Evolutionary conservation across 2,797 vertebrate species (phyloP), one percentile per base, ranked within the genome.

Genomic region (Melanotaenia nigrans): DNA sequence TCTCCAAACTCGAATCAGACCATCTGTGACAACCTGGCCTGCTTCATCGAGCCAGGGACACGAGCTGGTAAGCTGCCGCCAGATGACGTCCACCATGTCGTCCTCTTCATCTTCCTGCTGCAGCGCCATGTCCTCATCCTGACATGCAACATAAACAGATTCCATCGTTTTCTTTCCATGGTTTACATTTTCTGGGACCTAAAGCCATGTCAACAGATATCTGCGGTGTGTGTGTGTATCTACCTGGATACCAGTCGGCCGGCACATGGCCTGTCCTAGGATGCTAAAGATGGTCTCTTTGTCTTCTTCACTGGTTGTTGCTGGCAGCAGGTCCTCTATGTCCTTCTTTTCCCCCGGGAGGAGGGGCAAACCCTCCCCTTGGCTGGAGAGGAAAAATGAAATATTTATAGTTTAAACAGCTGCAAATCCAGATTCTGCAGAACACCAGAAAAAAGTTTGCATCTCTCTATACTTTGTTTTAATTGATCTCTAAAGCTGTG

Each of bases 111-210:
- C 96, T 60, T 99, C 97, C 80, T 95, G 96, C 87, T 99, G 98
- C 25, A 99, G 94, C 12, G 96, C 97, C 93, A 99, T 96, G 79
- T 99, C 98, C 89, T 99, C 98, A 86, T 99, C 98, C 98, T 99
- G 75, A 33, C 2, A 63, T 1, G 65, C 3, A 71, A 30, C 33
- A 73, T 5, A 69, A 28, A 36, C 8, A 36, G 9, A 6, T 35
- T 35, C 5, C 3, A 42, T 16, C 14, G 38, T 12, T 12, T 40
- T 14, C 13, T 40, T 45, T 18, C 14, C 16, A 45, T 8, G 5
- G 3, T 45, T 45, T 18, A 4, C 5, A 18, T 45, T 18, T 45
- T 45, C 42, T 45, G 42, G 14, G 5, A 18, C 18, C 42, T 45
- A 18, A 18, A 18, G 36, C 7, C 10, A 42, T 14, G 40, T 42